Percentiles rank a stretch among this genome's conserved stretches.
Evolutionary conservation across 2,113 vertebrate genomes (phyloP).

Genomic region (Rhinoderma darwinii): DNA sequence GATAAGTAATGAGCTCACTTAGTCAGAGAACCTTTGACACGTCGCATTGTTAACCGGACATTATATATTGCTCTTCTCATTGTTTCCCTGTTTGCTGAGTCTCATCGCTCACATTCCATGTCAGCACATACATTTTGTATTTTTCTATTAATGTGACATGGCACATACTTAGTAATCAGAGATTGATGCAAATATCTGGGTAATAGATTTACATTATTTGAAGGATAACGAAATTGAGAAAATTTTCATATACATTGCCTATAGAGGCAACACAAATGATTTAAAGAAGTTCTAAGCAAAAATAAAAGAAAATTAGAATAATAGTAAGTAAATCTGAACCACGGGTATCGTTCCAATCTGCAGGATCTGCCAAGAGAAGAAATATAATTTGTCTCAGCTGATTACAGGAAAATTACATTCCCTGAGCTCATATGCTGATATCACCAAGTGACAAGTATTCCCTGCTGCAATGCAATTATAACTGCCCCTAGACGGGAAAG

Average conservation of each 20-base stretch:
- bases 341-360: slow-evolving; percentile 44
- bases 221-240: slow-evolving; percentile 15
- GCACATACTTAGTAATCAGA: slow-evolving; percentile 14
- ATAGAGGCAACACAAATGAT: slow-evolving; percentile 16
- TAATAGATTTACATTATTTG: slow-evolving; percentile 2
- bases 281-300: slow-evolving; percentile 20
- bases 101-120: slow-evolving; percentile 15
- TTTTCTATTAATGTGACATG: slow-evolving; percentile 10
- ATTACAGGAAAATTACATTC: slow-evolving; percentile 55
- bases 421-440: slow-evolving; percentile 30
- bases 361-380: slow-evolving; percentile 37
- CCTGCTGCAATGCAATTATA: slow-evolving; percentile 47
- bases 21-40: not conserved
- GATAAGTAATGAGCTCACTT: slow-evolving; percentile 45
- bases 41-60: slow-evolving; percentile 17
- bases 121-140: slow-evolving; percentile 24
- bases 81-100: slow-evolving; percentile 9
- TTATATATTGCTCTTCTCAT: slow-evolving; percentile 38
- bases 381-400: slow-evolving; percentile 55
- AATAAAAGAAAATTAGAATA: slow-evolving; percentile 43
- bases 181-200: slow-evolving; percentile 18
- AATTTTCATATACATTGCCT: slow-evolving; percentile 30
- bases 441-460: slow-evolving; percentile 35
- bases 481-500: slow-evolving; percentile 34
- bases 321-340: slow-evolving; percentile 17